Percentiles rank a stretch among this genome's conserved stretches.
Conservation (phyloP, 1,140 invertebrate species). For the Drosophila arawakana region DNA sequence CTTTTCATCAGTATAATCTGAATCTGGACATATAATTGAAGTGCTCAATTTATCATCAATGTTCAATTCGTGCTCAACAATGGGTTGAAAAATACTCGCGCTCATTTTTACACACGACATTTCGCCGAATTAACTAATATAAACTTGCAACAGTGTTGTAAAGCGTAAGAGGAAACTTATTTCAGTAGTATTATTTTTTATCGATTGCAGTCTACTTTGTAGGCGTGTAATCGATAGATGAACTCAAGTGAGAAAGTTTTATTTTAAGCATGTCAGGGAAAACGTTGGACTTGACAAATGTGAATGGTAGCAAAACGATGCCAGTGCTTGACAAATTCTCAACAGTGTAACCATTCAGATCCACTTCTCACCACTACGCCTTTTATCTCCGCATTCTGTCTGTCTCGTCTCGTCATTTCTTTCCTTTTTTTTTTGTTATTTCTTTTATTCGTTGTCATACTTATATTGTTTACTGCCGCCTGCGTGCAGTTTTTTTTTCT, state of each 20-base stretch:
- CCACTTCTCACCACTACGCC: slow-evolving; percentile 36
- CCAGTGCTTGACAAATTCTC: slow-evolving; percentile 39
- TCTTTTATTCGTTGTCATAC: slow-evolving; percentile 24
- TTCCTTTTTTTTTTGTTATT: neutral
- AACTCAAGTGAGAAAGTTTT: too few relatives aligned
- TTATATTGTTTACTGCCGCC: slow-evolving; percentile 40
- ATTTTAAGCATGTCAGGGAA: neutral
- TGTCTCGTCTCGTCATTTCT: slow-evolving; percentile 18
- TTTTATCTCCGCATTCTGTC: slow-evolving; percentile 56
- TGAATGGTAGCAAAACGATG: slow-evolving; percentile 35
- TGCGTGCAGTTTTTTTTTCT: slow-evolving; percentile 33
- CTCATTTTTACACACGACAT: neutral
- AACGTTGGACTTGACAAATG: neutral
- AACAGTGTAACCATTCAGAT: slow-evolving; percentile 17
- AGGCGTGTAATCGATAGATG: neutral
- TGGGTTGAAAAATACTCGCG: neutral
- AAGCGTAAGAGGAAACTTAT: neutral
- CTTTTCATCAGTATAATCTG: too few relatives aligned
- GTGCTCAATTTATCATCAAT: neutral
- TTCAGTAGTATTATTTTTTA: neutral
- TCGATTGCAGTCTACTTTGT: neutral
- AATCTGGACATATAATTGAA: neutral
- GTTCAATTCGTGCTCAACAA: neutral
- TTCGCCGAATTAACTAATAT: neutral
- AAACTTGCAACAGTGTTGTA: neutral